Conservation (phyloP, 1,140 invertebrate species). For the Holotrichia oblita region DNA sequence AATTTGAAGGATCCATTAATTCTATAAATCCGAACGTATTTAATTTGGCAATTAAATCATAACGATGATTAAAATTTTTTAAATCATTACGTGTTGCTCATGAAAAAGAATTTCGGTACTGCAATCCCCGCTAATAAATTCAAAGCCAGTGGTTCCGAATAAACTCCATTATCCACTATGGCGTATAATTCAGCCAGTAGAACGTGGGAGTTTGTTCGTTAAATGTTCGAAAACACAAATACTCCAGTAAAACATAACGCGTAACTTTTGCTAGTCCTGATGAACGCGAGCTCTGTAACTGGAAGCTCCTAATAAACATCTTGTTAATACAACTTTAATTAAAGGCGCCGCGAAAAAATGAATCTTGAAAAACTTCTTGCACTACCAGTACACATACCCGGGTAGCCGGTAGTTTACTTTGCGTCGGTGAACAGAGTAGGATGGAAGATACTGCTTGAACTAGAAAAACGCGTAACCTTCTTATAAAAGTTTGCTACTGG, state of each 20-base stretch:
- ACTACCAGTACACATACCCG: neutral
- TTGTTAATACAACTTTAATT: constrained; percentile 37
- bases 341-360: constrained; percentile 23
- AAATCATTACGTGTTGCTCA: too few relatives aligned
- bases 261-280: neutral
- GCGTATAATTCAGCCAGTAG: neutral
- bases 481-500: constrained; percentile 3
- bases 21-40: too few relatives aligned
- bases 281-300: neutral
- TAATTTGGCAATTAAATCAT: too few relatives aligned
- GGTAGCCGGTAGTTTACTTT: neutral
- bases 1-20: too few relatives aligned
- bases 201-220: neutral
- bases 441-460: neutral
- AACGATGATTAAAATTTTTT: too few relatives aligned
- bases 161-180: neutral
- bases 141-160: too few relatives aligned
- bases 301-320: constrained; percentile 29
- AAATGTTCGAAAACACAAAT: neutral
- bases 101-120: too few relatives aligned
- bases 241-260: neutral
- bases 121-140: too few relatives aligned
- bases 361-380: constrained; percentile 1
- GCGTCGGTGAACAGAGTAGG: neutral
- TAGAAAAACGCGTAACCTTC: constrained; percentile 27